Base-by-base conservation (phyloP, 2,888 invertebrate species). In the Alviniconcha strummeri region DNA sequence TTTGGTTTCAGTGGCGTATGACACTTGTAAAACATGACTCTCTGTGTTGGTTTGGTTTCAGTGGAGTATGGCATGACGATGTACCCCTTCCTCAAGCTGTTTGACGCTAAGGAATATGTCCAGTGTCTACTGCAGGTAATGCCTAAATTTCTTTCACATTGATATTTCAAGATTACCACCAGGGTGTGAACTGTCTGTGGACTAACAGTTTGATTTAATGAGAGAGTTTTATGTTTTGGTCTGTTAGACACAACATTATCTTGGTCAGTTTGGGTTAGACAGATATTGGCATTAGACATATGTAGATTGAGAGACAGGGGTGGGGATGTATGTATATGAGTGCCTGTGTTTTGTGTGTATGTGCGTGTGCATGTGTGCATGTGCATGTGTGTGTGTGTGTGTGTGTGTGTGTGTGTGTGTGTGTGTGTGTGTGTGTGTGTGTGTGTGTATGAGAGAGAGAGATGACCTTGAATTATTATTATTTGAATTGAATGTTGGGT, bases 71-170 rank as follows among this genome's bases (percentile, higher is more conserved):
- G 84, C 11, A 85, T 91, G 83, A 86, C 87, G 6, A 80, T 93
- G 9, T 89, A 91, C 80, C 97, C 97, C 0, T 97, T 96, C 92
- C 94, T 97, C 9, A 95, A 95, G 88, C 95, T 96, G 1, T 93
- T 97, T 83, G 94, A 92, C 67, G 88, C 92, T 4, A 90, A 93
- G n/a, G 93, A 94, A 54, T 94, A 94, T 89, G 94, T 94, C 5
- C 93, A 94, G 80, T 92, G 95, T 17, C 91, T 95, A 69, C 88
- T 94, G 83, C 91, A 93, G 91, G 94, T 94, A 90, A 86, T 85
- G 83, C 55, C 54, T 76, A 11, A 36, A 36, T 72, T 76, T 55
- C 52, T 55, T 55, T 55, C 36, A 7, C 75, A 36, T 17, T 56
- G 55, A 76, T 36, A 36, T 36, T 36, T 36, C 36, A 36, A 36